Percentiles rank a stretch among this genome's conserved stretches.
These are phyloP conservation scores for Tadarida brasiliensis DNA, from an alignment of 2,797 vertebrate species.

Conservation along the genomic window DNA sequence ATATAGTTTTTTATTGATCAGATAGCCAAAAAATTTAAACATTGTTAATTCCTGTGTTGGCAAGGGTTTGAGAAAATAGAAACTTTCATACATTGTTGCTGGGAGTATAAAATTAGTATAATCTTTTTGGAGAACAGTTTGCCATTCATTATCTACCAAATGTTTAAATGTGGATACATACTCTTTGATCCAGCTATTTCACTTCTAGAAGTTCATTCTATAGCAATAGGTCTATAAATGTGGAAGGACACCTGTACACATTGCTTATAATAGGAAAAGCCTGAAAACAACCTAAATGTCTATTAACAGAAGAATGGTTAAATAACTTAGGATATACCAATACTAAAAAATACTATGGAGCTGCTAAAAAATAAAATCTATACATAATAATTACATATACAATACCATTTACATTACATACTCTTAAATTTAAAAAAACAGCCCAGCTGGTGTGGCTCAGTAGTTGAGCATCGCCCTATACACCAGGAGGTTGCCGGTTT, in stretches of 20 bases:
- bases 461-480: too few relatives aligned
- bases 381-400: background rate
- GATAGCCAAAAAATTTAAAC: conserved; percentile 20
- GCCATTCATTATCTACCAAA: conserved; percentile 44
- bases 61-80: background rate
- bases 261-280: background rate
- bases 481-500: too few relatives aligned
- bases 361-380: background rate
- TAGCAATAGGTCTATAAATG: background rate
- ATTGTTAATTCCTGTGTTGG: background rate
- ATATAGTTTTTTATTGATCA: background rate
- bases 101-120: background rate
- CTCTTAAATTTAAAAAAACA: background rate
- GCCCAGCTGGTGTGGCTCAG: too few relatives aligned
- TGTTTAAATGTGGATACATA: conserved; percentile 22
- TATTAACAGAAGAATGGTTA: conserved; percentile 1
- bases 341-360: background rate
- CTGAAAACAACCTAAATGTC: conserved; percentile 1
- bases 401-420: background rate
- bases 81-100: background rate
- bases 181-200: background rate
- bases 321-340: conserved; percentile 22
- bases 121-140: conserved; percentile 14
- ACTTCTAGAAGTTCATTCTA: conserved; percentile 16
- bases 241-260: background rate